A percentile compares a stretch with the other conserved stretches of the same genome.
These are phyloP conservation scores for Cassiopea andromeda DNA, from an alignment of 30 jellyfish, hydroid and myxozoan species.

Conservation along the genomic window DNA sequence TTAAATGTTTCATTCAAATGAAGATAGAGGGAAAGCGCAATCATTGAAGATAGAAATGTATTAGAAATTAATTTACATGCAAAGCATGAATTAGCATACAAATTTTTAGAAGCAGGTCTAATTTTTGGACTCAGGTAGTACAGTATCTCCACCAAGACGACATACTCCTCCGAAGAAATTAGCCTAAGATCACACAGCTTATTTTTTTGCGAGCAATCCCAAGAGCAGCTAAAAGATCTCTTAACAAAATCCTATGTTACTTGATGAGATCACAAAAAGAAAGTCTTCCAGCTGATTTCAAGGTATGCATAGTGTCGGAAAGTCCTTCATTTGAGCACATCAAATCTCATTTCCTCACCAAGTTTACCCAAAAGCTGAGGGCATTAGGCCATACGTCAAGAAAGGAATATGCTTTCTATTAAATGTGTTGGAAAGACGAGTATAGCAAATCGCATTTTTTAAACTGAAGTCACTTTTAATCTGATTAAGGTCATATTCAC, in stretches of 20 bases:
- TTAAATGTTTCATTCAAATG: too few species aligned
- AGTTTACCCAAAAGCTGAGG: slow-evolving; percentile 32
- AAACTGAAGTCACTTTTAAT: slow-evolving; percentile 1
- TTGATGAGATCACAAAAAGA: neutral
- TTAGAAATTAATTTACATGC: too few species aligned
- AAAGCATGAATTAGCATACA: too few species aligned
- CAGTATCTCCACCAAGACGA: too few species aligned
- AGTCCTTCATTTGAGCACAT: slow-evolving; percentile 9
- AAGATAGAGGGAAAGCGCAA: too few species aligned
- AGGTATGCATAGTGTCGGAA: neutral
- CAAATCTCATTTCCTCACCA: slow-evolving; percentile 38
- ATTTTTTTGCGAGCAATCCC: neutral
- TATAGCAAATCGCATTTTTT: slow-evolving; percentile 22
- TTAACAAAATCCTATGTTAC: neutral
- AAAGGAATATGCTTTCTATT: slow-evolving; percentile 21
- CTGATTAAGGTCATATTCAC: slow-evolving; percentile 32
- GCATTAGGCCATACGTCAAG: slow-evolving; percentile 32
- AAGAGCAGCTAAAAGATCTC: neutral
- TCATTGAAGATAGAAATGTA: too few species aligned
- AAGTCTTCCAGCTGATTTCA: neutral
- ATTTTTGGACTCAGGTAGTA: too few species aligned
- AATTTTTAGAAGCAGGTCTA: too few species aligned
- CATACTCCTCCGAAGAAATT: too few species aligned
- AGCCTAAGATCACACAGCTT: neutral
- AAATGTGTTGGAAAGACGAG: slow-evolving; percentile 12